Percentiles rank a stretch among this genome's conserved stretches.
phyloP scores from a whole-genome alignment of 2,797 vertebrate species.

The Eulemur mongoz region DNA sequence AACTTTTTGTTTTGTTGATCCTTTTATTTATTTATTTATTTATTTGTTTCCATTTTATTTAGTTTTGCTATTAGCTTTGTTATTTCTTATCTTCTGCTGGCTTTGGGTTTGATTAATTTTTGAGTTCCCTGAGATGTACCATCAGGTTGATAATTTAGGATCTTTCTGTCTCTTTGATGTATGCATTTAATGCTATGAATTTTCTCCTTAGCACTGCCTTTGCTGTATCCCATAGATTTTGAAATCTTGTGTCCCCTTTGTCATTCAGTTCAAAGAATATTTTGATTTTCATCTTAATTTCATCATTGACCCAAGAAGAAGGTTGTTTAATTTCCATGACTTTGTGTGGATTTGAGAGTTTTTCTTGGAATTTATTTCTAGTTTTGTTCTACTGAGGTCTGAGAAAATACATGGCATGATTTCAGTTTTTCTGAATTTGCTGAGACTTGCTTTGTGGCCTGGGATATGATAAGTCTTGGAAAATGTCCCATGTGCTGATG shows the following conservation, averaged over 20 bases:
- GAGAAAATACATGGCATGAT: not conserved
- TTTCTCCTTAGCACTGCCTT: not conserved
- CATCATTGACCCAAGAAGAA: not conserved
- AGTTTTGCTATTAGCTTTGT: not conserved
- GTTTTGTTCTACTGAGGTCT: not conserved
- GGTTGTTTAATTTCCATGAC: not conserved
- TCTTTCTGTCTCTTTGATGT: not conserved
- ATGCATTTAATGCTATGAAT: not conserved
- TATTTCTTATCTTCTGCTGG: not conserved
- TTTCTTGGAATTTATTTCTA: not conserved
- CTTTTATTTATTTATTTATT: too few species aligned
- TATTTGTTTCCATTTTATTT: not conserved
- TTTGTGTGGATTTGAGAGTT: not conserved
- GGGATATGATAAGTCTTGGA: not conserved
- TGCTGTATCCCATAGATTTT: not conserved
- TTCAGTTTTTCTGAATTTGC: not conserved
- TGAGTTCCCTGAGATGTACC: not conserved
- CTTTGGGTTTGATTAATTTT: not conserved
- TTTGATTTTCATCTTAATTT: not conserved
- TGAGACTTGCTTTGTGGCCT: not conserved
- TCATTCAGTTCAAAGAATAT: not conserved
- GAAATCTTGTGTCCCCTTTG: not conserved
- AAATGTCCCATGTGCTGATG: not conserved
- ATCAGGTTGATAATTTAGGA: not conserved
- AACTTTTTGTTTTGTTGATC: not conserved